Evolutionary conservation across 2,888 invertebrate species (phyloP).

Genomic region (Cryptocheilus praepositus): DNA sequence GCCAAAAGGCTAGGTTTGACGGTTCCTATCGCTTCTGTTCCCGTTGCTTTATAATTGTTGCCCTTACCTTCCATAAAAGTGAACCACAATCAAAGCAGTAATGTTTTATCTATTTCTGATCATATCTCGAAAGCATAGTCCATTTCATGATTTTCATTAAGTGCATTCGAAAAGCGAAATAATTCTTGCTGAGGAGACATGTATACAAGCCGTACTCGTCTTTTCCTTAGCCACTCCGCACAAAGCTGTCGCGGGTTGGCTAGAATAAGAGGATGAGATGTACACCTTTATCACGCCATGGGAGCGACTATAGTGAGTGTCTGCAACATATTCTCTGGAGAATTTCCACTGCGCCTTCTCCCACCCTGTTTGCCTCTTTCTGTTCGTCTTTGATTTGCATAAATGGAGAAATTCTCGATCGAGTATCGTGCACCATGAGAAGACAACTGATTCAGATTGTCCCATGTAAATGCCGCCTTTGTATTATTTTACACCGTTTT

Average conservation of each 20-base stretch:
- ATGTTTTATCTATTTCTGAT: too few species aligned
- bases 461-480: background rate
- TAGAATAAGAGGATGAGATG: background rate
- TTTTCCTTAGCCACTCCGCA: too few species aligned
- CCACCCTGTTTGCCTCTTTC: background rate
- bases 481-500: too few species aligned
- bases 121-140: too few species aligned
- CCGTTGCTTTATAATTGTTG: constrained; percentile 51
- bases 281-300: constrained; percentile 26
- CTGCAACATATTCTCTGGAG: constrained; percentile 2
- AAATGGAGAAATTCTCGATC: constrained; percentile 8
- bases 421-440: background rate
- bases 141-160: too few species aligned
- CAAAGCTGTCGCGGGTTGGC: too few species aligned
- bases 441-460: too few species aligned
- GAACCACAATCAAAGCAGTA: too few species aligned
- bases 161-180: too few species aligned
- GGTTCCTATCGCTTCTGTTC: constrained; percentile 42
- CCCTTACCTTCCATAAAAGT: constrained; percentile 32
- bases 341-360: constrained; percentile 6
- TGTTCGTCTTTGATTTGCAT: background rate
- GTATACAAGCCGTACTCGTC: too few species aligned
- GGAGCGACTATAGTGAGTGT: constrained; percentile 30
- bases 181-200: too few species aligned
- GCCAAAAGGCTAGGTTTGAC: constrained; percentile 51